phyloP scores from a whole-genome alignment of 2,113 vertebrate species.

The Bucco capensis region DNA sequence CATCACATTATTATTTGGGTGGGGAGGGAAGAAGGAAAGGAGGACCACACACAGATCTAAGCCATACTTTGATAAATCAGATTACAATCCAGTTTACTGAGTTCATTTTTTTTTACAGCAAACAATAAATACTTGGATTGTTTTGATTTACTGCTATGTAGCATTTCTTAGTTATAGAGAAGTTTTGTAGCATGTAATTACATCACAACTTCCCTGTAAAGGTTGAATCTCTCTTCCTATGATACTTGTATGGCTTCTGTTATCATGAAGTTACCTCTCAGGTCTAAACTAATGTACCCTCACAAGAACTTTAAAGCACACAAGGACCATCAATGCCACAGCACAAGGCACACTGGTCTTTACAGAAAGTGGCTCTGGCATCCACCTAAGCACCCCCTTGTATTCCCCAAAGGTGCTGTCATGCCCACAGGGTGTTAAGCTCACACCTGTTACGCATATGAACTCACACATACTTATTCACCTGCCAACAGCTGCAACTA shows the following conservation, averaged over 20 bases:
- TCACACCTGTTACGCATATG: not conserved
- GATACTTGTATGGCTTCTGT: not conserved
- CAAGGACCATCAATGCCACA: rapidly evolving
- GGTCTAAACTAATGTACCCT: not conserved
- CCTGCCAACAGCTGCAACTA: not conserved
- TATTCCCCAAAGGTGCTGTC: not conserved
- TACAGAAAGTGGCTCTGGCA: not conserved
- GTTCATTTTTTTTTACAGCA: not conserved
- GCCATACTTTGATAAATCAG: not conserved
- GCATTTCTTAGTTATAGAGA: not conserved
- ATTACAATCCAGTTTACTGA: not conserved
- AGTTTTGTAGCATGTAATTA: not conserved
- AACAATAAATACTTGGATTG: not conserved
- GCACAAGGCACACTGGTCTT: rapidly evolving
- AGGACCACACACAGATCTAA: not conserved
- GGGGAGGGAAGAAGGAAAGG: not conserved
- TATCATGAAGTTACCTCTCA: not conserved
- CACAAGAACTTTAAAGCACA: not conserved
- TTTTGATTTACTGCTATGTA: not conserved
- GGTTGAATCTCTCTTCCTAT: not conserved
- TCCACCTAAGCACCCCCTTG: not conserved
- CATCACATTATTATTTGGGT: not conserved
- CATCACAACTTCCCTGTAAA: not conserved
- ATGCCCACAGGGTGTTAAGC: not conserved
- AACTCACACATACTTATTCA: not conserved